Evolutionary conservation across 2,888 invertebrate genomes (phyloP).

Genomic region (Allacma fusca): DNA sequence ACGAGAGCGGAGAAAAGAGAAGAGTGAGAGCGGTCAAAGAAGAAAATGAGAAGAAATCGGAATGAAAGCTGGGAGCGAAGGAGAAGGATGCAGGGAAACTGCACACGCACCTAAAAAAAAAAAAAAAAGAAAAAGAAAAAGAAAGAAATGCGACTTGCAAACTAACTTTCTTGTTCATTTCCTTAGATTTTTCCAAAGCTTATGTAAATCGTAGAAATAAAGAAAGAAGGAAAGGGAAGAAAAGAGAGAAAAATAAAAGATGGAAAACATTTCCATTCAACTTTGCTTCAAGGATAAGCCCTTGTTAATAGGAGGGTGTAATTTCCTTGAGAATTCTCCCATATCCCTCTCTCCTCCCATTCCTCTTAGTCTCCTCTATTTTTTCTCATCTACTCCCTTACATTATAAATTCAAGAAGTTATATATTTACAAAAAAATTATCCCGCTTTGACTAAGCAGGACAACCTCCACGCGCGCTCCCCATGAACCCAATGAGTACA

Average conservation of each 20-base stretch:
- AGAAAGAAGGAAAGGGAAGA: conserved; percentile 3
- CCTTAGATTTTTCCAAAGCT: conserved; percentile 47
- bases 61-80: neutral
- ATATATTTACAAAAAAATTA: neutral
- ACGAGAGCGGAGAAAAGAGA: conserved; percentile 11
- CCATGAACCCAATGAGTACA: too few relatives aligned
- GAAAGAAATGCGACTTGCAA: conserved; percentile 25
- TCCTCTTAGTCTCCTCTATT: too few relatives aligned
- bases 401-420: neutral
- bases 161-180: conserved; percentile 48
- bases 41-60: conserved; percentile 21
- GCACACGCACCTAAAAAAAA: conserved; percentile 9
- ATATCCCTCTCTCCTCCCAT: too few relatives aligned
- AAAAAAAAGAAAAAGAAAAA: conserved; percentile 12
- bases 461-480: neutral
- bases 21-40: conserved; percentile 21
- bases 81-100: conserved; percentile 23
- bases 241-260: conserved; percentile 35
- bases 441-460: neutral
- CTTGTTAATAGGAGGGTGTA: conserved; percentile 13
- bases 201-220: conserved; percentile 46
- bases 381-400: neutral
- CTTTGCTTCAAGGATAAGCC: neutral
- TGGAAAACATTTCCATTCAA: too few relatives aligned
- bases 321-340: too few relatives aligned